A percentile compares a stretch with the other conserved stretches of the same genome.
These are phyloP conservation scores for Pseudoatta argentina DNA, from an alignment of 1,140 invertebrate genomes.

Conservation along the genomic window DNA sequence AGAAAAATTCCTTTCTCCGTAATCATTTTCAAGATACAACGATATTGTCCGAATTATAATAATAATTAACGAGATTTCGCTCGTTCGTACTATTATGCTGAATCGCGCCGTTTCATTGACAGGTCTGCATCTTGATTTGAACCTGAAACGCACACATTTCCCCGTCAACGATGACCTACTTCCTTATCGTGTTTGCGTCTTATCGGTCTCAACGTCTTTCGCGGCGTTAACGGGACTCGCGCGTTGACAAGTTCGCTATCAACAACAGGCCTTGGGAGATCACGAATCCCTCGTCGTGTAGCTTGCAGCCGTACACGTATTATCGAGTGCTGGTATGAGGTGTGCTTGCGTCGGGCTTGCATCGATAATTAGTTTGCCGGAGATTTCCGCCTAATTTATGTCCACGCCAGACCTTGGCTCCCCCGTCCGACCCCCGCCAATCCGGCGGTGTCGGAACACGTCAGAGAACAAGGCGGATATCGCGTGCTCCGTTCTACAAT, in stretches of 20 bases:
- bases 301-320: conserved; percentile 46
- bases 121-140: conserved; percentile 37
- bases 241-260: conserved; percentile 67
- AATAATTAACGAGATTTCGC: background rate
- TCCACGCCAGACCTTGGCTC: conserved; percentile 34
- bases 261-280: conserved; percentile 55
- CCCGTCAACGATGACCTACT: conserved; percentile 43
- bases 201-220: conserved; percentile 56
- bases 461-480: conserved; percentile 57
- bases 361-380: conserved; percentile 72
- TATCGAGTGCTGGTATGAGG: conserved; percentile 63
- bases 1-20: background rate
- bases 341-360: conserved; percentile 71
- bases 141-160: conserved; percentile 26
- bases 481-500: conserved; percentile 19
- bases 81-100: conserved; percentile 7
- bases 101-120: conserved; percentile 9
- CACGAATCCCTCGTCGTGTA: conserved; percentile 26
- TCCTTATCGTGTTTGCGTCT: conserved; percentile 55
- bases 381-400: conserved; percentile 74
- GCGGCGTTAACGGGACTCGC: conserved; percentile 47
- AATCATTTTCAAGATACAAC: background rate
- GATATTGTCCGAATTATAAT: conserved; percentile 9
- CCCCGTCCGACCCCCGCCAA: background rate
- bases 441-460: conserved; percentile 47